A percentile compares a stretch with the other conserved stretches of the same genome.
Evolutionary conservation across 2,113 vertebrate genomes (phyloP).

Genomic region (Falcunculus frontatus): DNA sequence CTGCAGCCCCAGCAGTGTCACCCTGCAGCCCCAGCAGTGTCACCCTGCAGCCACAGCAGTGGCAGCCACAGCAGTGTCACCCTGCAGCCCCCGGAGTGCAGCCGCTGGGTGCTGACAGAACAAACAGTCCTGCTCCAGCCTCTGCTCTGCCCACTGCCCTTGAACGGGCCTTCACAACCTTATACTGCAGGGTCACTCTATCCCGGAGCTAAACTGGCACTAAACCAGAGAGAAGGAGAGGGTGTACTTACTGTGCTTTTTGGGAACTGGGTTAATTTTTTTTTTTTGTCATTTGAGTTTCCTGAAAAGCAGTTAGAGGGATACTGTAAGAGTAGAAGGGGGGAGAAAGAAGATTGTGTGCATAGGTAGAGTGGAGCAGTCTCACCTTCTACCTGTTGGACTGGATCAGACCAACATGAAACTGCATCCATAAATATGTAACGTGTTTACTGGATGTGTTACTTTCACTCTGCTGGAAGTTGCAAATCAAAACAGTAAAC

Average conservation of each 20-base stretch:
- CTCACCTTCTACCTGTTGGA: background rate
- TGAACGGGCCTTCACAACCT: background rate
- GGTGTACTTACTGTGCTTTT: background rate
- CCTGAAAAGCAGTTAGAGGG: background rate
- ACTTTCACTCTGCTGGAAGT: background rate
- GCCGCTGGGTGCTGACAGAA: background rate
- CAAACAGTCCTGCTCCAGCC: background rate
- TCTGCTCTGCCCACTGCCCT: background rate
- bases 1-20: background rate
- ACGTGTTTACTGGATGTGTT: background rate
- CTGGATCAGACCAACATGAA: background rate
- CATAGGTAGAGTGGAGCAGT: accelerated
- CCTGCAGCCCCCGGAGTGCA: background rate
- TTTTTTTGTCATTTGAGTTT: background rate
- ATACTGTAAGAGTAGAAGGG: background rate
- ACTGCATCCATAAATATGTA: accelerated
- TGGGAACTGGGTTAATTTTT: background rate
- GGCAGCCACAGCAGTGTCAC: background rate
- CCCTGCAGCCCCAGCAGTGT: background rate
- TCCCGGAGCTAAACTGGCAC: background rate
- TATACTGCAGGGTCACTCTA: background rate
- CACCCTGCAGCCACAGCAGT: background rate
- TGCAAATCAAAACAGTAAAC: background rate
- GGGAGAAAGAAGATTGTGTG: background rate
- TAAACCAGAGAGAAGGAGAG: background rate